Evolutionary conservation across 2,888 invertebrate genomes (phyloP), one percentile per base, ranked within the genome.

Genomic region (Nymphalis c-album): DNA sequence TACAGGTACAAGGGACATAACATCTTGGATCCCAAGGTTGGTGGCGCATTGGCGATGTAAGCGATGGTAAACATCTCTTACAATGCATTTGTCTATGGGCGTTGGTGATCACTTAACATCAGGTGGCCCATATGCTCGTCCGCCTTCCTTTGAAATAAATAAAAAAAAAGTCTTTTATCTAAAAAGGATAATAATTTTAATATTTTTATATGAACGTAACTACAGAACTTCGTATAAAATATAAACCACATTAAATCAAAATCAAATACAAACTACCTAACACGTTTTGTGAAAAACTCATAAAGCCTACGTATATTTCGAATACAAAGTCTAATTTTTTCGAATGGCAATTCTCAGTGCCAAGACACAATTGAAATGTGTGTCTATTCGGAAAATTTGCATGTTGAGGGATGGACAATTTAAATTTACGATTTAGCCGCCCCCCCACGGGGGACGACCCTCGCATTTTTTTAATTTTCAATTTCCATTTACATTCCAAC

Each of bases 381-480:
- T 83, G 78, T 78, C 80, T 79, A 79, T 77, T 82, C 81, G 78
- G 83, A 82, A 88, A 90, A 91, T 91, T 91, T 90, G 86, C 91
- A 90, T 91, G 86, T 87, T 85, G 85, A 86, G 86, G 87, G 86
- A 86, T 88, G 89, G 87, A 90, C 91, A 89, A 90, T 91, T 91
- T 90, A 89, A 91, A 92, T 91, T 92, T 91, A 91, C 91, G 91
- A 86, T 88, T 88, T 84, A 84, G 74, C 82, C 85, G 79, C 87
- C 90, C 88, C 88, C 86, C 84, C 75, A 77, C 73, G 83, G 78
- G 83, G 80, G 74, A 77, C 86, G 85, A 88, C 90, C 91, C 90
- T 90, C 89, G 85, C 85, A 79, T 90, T 91, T 90, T 80, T 90
- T 90, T 87, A 88, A 91, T 90, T 91, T 91, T 91, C 91, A 90